These are phyloP conservation scores for Dicentrarchus labrax DNA, from an alignment of 2,113 vertebrate genomes.

Conservation along the genomic window DNA sequence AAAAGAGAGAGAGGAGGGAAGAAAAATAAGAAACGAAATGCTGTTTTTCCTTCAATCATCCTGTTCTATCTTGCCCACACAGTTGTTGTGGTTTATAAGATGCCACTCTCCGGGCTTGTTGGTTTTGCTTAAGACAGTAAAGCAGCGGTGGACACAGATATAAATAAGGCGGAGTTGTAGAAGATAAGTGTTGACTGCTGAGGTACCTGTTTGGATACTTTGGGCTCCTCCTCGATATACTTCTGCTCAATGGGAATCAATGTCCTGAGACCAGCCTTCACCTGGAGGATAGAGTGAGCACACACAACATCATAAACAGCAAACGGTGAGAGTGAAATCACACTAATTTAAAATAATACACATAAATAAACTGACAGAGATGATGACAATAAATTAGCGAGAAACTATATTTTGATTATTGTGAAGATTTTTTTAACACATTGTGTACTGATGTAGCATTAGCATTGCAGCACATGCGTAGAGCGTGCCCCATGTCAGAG, in stretches of 20 bases:
- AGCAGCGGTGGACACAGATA: constrained; percentile 50
- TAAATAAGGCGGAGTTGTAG: constrained; percentile 34
- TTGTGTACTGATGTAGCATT: constrained; percentile 7
- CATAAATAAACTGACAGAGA: background rate
- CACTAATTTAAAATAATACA: background rate
- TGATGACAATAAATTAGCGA: background rate
- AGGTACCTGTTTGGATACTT: constrained; percentile 98
- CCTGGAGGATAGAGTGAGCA: constrained; percentile 85
- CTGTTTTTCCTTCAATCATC: constrained; percentile 80
- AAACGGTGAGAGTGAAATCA: constrained; percentile 46
- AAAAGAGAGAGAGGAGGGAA: constrained; percentile 60
- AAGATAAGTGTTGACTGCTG: constrained; percentile 32
- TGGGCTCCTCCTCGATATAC: constrained; percentile 98
- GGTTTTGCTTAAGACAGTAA: constrained; percentile 58
- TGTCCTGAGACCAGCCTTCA: constrained; percentile 97
- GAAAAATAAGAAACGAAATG: constrained; percentile 64
- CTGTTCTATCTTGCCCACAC: constrained; percentile 76
- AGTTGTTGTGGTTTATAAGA: constrained; percentile 76
- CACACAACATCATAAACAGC: constrained; percentile 40
- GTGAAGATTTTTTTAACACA: constrained; percentile 13
- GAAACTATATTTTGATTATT: background rate
- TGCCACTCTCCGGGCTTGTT: constrained; percentile 70
- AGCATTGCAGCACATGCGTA: constrained; percentile 55
- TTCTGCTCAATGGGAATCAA: constrained; percentile 97
- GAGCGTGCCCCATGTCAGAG: constrained; percentile 65